Evolutionary conservation across 2,797 vertebrate species (phyloP), one percentile per base, ranked within the genome.

Genomic region (Fringilla coelebs): DNA sequence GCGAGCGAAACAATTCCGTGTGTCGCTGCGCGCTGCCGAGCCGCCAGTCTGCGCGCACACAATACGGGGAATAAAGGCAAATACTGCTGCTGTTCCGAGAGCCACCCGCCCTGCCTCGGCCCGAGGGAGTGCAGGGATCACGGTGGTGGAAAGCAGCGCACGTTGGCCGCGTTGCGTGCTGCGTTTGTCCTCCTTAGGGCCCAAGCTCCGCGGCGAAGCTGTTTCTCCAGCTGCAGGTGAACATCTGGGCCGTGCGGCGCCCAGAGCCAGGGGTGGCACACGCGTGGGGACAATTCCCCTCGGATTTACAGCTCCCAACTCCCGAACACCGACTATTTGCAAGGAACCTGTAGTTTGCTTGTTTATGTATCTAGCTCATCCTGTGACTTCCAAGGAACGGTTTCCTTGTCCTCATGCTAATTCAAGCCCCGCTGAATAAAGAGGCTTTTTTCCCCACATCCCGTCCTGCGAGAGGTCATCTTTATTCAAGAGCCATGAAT

Each of bases 401-500:
- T 65, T 84, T 84, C 55, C 54, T 96, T 94, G 93, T 94, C 76
- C 24, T 51, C 73, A 95, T 89, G 91, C 70, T 94, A 95, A 97
- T 97, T 93, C 63, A 67, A 79, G 78, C 72, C 45, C 43, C 38
- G 61, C 60, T 63, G 84, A 68, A 76, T 90, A 98, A 97, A 98
- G 97, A 97, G 94, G 85, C 63, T 38, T 17, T 67, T 81, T 73
- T 48, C 5, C 73, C 78, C 63, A 20, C 36, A 31, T 58, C 88
- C 88, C 55, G 2, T 95, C 80, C 94, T 41, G 55, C 48, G 7
- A 96, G 92, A 93, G 96, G 96, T 97, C 95, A 94, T 93, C 95
- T 97, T 96, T 97, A 97, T 97, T 97, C 97, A 97, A 94, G 91
- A 95, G 91, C 95, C 75, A 8, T 97, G 97, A 96, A 94, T 92